A percentile compares a stretch with the other conserved stretches of the same genome.
Conservation (phyloP, 2,888 invertebrate genomes). For the Listrodromus nycthemerus region DNA sequence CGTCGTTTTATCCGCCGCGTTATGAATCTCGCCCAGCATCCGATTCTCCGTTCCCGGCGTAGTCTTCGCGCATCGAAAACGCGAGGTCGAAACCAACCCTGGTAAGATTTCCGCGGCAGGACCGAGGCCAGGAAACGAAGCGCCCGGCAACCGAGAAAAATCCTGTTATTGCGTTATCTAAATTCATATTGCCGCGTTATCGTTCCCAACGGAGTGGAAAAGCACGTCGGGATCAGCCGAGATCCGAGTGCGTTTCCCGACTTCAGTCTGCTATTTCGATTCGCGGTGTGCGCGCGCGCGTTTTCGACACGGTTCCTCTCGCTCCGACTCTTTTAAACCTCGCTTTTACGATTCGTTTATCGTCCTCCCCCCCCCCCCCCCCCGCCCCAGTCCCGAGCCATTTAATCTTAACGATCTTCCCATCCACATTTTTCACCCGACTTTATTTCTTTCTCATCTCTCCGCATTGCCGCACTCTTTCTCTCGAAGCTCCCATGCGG, state of each 20-base stretch:
- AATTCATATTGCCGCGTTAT: slow-evolving; percentile 74
- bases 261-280: slow-evolving; percentile 4
- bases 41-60: not conserved
- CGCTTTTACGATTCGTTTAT: slow-evolving; percentile 77
- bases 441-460: slow-evolving; percentile 49
- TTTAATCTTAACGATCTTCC: slow-evolving; percentile 75
- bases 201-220: slow-evolving; percentile 65
- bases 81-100: not conserved
- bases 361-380: slow-evolving; percentile 73
- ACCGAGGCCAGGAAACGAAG: not conserved
- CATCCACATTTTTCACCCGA: slow-evolving; percentile 52
- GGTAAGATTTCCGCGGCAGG: not conserved
- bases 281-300: slow-evolving; percentile 11
- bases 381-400: slow-evolving; percentile 69
- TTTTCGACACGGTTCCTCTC: slow-evolving; percentile 21
- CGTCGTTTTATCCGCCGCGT: slow-evolving; percentile 21
- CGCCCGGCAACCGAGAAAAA: not conserved
- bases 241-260: slow-evolving; percentile 11
- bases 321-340: slow-evolving; percentile 68
- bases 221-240: slow-evolving; percentile 27
- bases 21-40: slow-evolving; percentile 19
- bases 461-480: not conserved
- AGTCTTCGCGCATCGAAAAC: not conserved
- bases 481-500: not conserved
- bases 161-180: slow-evolving; percentile 74